phyloP scores from a whole-genome alignment of 2,888 invertebrate genomes.

The Hermaeophaga mercurialis region DNA sequence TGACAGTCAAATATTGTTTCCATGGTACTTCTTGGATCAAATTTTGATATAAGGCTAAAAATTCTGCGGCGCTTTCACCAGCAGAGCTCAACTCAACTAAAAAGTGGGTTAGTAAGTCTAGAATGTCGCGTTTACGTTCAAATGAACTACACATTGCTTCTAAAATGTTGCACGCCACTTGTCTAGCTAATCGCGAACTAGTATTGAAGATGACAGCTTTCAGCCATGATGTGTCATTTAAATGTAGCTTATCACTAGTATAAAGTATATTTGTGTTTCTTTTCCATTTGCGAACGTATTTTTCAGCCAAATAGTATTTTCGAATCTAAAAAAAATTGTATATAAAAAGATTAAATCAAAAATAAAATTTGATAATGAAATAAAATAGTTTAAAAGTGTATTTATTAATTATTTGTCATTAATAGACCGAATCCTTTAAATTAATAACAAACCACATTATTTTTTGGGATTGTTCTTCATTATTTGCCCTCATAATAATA shows the following conservation, averaged over 20 bases:
- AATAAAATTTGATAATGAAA: background rate
- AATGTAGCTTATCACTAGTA: slow-evolving; percentile 62
- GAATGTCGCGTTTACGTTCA: slow-evolving; percentile 73
- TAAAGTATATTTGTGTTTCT: slow-evolving; percentile 45
- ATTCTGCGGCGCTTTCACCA: slow-evolving; percentile 93
- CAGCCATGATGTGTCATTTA: slow-evolving; percentile 81
- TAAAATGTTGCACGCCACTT: slow-evolving; percentile 87
- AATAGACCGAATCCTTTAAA: no score
- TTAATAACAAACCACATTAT: no score
- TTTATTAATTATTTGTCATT: no score
- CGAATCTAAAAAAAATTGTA: slow-evolving; percentile 42
- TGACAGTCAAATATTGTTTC: slow-evolving; percentile 90
- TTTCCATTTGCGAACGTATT: slow-evolving; percentile 76
- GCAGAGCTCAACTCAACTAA: slow-evolving; percentile 83
- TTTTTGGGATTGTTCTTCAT: no score
- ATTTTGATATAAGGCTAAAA: slow-evolving; percentile 83
- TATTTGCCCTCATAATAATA: no score
- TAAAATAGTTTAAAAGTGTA: slow-evolving; percentile 2
- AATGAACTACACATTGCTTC: slow-evolving; percentile 77
- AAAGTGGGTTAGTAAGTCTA: slow-evolving; percentile 87
- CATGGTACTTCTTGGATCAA: slow-evolving; percentile 86
- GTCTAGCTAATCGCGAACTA: slow-evolving; percentile 85
- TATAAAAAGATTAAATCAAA: background rate
- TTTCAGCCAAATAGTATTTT: slow-evolving; percentile 70
- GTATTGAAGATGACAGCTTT: slow-evolving; percentile 92